Evolutionary conservation across 2,888 invertebrate species (phyloP), one percentile per base, ranked within the genome.

Genomic region (Eretmocerus hayati): DNA sequence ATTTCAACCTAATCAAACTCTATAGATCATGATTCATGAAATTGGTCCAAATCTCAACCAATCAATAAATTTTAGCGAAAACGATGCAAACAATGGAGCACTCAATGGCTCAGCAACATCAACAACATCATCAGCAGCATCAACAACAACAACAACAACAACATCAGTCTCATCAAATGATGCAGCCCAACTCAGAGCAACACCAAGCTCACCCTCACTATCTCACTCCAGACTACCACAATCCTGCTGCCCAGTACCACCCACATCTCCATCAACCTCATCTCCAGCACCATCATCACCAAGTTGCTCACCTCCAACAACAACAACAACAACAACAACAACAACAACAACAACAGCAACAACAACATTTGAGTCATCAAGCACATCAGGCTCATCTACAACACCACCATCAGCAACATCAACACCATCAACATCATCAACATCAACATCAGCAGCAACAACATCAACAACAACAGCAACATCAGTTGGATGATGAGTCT

Each of bases 11-110:
- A n/a, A n/a, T n/a, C n/a, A n/a, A n/a, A n/a, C n/a, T n/a, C n/a
- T n/a, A n/a, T n/a, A n/a, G n/a, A n/a, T n/a, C n/a, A n/a, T n/a
- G n/a, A n/a, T n/a, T 26, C 26, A 9, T 26, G 26, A 26, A 26
- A 26, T 6, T 11, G 11, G 26, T 26, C 30, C 30, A 22, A 23
- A 13, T 40, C 26, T 4, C 48, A 50, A 48, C 42, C 19, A n/a
- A n/a, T n/a, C n/a, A n/a, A n/a, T n/a, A n/a, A n/a, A n/a, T n/a
- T n/a, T n/a, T n/a, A n/a, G n/a, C n/a, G n/a, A 53, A 53, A 16
- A 42, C 53, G 19, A 53, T 53, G 50, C 53, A 53, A n/a, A 40
- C 46, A 19, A 50, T 53, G 50, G 53, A 50, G 50, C 53, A 53
- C n/a, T 39, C 46, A 19, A 50, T 53, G 50, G 53, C 50, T 18